Base-by-base conservation (phyloP, 2,113 vertebrate species). In the Sisor rabdophorus region DNA sequence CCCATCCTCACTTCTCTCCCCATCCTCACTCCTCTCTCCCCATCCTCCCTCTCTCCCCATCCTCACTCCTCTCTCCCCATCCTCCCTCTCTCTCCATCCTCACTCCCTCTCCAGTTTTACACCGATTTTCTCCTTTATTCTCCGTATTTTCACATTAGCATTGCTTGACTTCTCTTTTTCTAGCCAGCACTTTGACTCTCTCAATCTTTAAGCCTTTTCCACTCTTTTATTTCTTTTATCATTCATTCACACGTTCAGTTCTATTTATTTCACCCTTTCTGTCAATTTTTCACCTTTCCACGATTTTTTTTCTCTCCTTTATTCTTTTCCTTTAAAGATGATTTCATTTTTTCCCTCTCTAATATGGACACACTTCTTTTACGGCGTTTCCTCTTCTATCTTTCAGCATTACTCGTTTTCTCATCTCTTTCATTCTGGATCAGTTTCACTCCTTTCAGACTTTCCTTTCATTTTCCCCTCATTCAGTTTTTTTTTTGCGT, bases 211-310 rank as follows among this genome's bases (percentile, higher is more conserved):
- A 15, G 20, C 40, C 20, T 24, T 47, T 65, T 65, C 11, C 13
- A 50, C 24, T 20, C 22, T 12, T 20, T 40, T 36, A 40, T n/a
- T 64, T n/a, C n/a, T n/a, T 40, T 44, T n/a, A 64, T 19, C 2
- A 64, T 64, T 40, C 12, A 15, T 52, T 68, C 16, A 28, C 44
- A 48, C 64, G 16, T 68, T 68, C 44, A 68, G 7, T 68, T 68
- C 64, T 50, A 48, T 17, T 9, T 15, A 22, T 68, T 67, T 67
- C 63, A 67, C 13, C 24, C 63, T 12, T 40, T 47, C 36, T 22
- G 15, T 65, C 36, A 20, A 47, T 65, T 63, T 60, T 22, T 6
- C 19, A 64, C 19, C 48, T 11, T 10, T 48, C 10, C 22, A 15
- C 13, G 16, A 24, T 48, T 20, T 50, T 24, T 61, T n/a, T 65